Evolutionary conservation across 2,888 invertebrate genomes (phyloP).

Genomic region (Syrphus vitripennis): DNA sequence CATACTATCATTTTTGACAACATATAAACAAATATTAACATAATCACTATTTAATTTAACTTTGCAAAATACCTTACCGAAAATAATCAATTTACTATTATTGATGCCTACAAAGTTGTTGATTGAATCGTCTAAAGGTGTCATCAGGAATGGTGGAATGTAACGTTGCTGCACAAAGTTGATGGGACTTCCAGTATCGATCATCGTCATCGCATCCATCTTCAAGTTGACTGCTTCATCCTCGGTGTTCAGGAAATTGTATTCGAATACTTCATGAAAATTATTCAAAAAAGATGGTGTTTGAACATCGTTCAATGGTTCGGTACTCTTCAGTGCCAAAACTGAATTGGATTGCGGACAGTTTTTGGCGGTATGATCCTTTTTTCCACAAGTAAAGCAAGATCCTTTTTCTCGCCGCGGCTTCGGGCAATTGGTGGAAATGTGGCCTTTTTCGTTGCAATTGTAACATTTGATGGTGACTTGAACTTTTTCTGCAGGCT

Average conservation of each 20-base stretch:
- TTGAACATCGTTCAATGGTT: neutral
- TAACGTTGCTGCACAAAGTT: neutral
- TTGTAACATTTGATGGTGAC: neutral
- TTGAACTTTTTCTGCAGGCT: neutral
- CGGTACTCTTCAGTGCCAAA: neutral
- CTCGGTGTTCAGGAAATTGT: neutral
- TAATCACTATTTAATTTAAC: too few relatives aligned
- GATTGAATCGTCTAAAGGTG: neutral
- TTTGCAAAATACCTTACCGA: neutral
- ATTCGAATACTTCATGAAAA: neutral
- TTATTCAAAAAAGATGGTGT: neutral
- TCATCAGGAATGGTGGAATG: neutral
- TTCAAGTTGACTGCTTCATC: neutral
- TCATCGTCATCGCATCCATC: neutral
- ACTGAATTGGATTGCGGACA: neutral
- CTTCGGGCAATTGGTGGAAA: neutral
- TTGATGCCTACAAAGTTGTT: neutral
- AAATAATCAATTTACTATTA: neutral
- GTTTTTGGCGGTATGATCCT: neutral
- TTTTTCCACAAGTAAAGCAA: neutral
- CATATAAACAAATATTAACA: too few relatives aligned
- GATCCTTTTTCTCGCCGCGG: neutral
- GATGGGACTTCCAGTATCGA: constrained; percentile 17
- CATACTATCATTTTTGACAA: too few relatives aligned
- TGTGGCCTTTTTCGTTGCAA: neutral